Conservation (phyloP, 1,140 invertebrate species). For the Andrena cerasifolii region DNA sequence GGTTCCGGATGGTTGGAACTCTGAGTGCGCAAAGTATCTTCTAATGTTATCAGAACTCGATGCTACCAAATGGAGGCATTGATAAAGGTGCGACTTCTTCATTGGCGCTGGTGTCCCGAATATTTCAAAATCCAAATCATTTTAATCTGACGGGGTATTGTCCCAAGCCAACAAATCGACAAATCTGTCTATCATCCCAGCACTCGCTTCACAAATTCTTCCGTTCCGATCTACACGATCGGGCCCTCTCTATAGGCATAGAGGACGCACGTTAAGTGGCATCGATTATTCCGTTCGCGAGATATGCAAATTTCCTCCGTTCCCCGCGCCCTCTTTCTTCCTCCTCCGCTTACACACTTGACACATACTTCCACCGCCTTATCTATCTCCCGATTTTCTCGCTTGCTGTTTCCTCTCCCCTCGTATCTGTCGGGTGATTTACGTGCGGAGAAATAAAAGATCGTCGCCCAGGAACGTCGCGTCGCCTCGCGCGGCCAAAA, state of each 20-base stretch:
- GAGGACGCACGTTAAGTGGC: constrained; percentile 71
- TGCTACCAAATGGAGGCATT: too few species aligned
- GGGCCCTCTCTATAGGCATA: constrained; percentile 36
- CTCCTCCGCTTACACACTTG: constrained; percentile 3
- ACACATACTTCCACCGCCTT: background rate
- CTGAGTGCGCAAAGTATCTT: too few species aligned
- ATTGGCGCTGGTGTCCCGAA: too few species aligned
- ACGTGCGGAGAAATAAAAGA: constrained; percentile 72
- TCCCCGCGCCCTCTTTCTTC: background rate
- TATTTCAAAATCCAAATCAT: too few species aligned
- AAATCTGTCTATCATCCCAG: too few species aligned
- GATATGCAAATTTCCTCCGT: constrained; percentile 75
- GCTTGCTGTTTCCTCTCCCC: constrained; percentile 60
- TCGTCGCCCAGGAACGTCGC: constrained; percentile 12
- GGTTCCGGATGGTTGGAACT: too few species aligned
- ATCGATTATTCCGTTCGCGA: constrained; percentile 79
- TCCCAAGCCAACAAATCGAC: too few species aligned
- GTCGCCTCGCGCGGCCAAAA: background rate
- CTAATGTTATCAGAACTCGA: too few species aligned
- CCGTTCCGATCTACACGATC: background rate
- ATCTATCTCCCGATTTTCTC: constrained; percentile 29
- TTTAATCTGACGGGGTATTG: too few species aligned
- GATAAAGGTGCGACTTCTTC: too few species aligned
- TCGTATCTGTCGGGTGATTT: constrained; percentile 77
- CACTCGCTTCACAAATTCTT: too few species aligned